These are phyloP conservation scores for Orchesella cincta DNA, from an alignment of 1,140 invertebrate genomes.

Conservation along the genomic window DNA sequence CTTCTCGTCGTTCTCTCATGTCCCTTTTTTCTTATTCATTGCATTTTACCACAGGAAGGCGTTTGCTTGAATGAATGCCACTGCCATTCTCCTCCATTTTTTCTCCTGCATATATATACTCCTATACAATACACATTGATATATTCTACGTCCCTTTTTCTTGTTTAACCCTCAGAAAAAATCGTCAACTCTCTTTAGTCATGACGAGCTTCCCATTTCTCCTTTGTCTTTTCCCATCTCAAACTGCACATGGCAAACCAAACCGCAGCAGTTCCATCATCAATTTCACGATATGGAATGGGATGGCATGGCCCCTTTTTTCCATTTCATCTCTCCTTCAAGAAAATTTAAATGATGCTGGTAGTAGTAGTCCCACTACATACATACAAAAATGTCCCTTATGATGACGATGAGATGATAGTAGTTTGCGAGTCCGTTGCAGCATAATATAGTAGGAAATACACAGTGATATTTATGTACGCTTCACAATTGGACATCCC, in stretches of 20 bases:
- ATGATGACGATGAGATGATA: neutral
- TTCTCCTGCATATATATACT: neutral
- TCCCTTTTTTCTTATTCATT: neutral
- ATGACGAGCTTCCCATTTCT: neutral
- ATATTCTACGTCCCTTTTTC: neutral
- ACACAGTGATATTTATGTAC: neutral
- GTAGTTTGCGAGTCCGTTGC: neutral
- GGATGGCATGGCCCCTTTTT: neutral
- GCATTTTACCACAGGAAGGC: neutral
- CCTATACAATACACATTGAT: neutral
- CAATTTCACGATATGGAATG: too few relatives aligned
- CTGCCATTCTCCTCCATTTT: neutral
- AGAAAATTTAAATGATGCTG: neutral
- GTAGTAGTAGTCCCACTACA: neutral
- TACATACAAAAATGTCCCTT: too few relatives aligned
- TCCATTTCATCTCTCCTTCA: neutral
- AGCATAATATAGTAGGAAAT: neutral
- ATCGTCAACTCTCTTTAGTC: constrained; percentile 16
- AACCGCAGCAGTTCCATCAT: too few relatives aligned
- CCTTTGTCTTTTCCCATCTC: too few relatives aligned
- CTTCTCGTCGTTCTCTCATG: too few relatives aligned
- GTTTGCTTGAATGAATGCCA: constrained; percentile 10
- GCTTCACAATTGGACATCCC: neutral
- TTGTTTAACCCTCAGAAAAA: neutral
- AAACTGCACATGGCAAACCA: too few relatives aligned